Conservation (phyloP, 2,113 vertebrate species). For the Eulacestoma nigropectus region DNA sequence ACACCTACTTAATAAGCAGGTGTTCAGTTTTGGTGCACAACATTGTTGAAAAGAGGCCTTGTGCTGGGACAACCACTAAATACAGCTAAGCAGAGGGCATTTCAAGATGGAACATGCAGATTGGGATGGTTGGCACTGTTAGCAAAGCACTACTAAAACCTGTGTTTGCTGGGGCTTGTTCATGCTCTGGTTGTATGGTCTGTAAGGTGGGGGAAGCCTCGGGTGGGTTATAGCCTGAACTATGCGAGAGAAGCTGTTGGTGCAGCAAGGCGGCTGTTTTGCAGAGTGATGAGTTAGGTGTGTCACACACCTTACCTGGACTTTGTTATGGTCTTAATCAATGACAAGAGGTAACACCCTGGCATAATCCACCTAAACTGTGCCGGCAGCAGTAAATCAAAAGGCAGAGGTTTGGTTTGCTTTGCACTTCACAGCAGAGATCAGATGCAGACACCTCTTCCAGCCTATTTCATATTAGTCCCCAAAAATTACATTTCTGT, state of each 20-base stretch:
- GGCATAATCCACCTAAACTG: not conserved
- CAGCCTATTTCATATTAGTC: not conserved
- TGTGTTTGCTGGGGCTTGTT: not conserved
- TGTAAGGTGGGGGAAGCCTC: not conserved
- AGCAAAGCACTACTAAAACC: not conserved
- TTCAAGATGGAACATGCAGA: not conserved
- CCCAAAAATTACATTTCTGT: not conserved
- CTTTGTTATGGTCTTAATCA: not conserved
- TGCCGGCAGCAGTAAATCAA: not conserved
- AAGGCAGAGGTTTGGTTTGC: not conserved
- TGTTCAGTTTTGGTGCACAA: not conserved
- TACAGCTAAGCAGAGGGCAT: not conserved
- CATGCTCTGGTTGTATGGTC: not conserved
- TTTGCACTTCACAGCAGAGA: not conserved
- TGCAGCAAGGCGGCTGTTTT: not conserved
- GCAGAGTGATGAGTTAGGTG: not conserved
- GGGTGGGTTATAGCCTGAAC: not conserved
- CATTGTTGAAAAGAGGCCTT: not conserved
- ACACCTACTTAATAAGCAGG: not conserved
- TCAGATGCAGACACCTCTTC: not conserved
- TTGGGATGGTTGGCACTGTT: not conserved
- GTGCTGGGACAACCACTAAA: not conserved
- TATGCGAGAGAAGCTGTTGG: rapidly evolving
- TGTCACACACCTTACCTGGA: not conserved
- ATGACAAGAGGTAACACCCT: not conserved